Evolutionary conservation across 2,113 vertebrate species (phyloP), one percentile per base, ranked within the genome.

Genomic region (Notothenia rossii): DNA sequence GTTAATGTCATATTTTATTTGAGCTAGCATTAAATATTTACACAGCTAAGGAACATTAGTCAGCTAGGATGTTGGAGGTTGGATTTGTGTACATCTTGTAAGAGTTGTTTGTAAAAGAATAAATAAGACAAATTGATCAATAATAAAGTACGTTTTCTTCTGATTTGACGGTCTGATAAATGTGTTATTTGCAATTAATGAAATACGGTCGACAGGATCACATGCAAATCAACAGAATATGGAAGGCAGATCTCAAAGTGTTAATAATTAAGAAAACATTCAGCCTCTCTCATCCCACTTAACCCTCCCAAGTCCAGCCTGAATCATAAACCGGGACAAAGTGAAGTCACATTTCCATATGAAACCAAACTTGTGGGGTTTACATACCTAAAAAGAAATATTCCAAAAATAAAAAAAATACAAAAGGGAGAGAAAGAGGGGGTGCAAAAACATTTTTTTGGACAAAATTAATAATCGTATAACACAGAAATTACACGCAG

Each of bases 401-500:
- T 70, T 66, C 20, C 13, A 81, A 70, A 85, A 84, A 59, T 2
- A 29, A 79, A 74, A 74, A 29, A 66, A 87, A 78, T 73, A 87
- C 77, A 40, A 77, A 80, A 80, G 85, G 89, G 81, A 79, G 86
- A 91, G 90, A 91, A 85, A 91, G 86, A 91, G 87, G 88, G 89
- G 86, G 91, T 92, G 88, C 86, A 92, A 92, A 59, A 95, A 91
- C 92, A 88, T 91, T 92, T 75, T 86, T 40, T 86, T 86, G 15
- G 74, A 90, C 83, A 88, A 94, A 94, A 91, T 91, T 60, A 93
- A 91, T 89, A 89, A 89, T 92, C 82, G 55, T 87, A 90, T 80
- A 89, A 88, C 86, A 93, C 68, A 90, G 82, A 94, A 92, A 93
- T 91, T 92, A 94, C 89, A 94, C 89, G 64, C 92, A 94, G 94